Evolutionary conservation across 2,888 invertebrate genomes (phyloP).

Genomic region (Campoplex nolae): DNA sequence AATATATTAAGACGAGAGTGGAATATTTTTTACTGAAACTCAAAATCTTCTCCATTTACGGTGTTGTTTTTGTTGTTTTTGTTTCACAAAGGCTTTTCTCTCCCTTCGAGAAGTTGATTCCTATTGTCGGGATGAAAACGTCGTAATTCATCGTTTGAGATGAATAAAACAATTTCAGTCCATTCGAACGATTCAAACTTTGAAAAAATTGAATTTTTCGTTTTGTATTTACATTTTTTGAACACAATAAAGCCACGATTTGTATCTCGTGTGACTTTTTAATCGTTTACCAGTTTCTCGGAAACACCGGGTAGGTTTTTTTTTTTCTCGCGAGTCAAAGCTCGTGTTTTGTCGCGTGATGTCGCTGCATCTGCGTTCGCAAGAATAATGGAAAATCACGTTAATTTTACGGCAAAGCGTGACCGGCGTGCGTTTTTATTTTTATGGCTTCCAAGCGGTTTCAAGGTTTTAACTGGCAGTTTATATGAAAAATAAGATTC

Average conservation of each 20-base stretch:
- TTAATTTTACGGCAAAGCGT: slow-evolving; percentile 7
- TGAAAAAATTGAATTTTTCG: background rate
- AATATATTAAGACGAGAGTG: background rate
- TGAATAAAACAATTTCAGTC: background rate
- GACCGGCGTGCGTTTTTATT: slow-evolving; percentile 7
- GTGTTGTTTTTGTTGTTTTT: too few relatives aligned
- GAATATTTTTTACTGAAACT: background rate
- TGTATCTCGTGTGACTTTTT: background rate
- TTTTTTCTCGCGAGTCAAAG: too few relatives aligned
- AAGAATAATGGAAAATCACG: background rate
- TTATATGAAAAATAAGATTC: background rate
- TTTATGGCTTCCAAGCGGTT: background rate
- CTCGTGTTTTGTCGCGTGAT: background rate
- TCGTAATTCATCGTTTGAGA: too few relatives aligned
- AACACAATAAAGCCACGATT: background rate
- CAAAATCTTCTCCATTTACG: too few relatives aligned
- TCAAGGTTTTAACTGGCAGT: background rate
- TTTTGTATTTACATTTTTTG: background rate
- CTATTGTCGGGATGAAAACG: too few relatives aligned
- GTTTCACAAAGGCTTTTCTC: too few relatives aligned
- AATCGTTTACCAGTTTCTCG: background rate
- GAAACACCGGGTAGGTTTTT: background rate
- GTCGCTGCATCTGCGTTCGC: background rate
- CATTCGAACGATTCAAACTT: background rate
- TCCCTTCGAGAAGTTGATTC: too few relatives aligned